Conservation (phyloP, 1,140 invertebrate genomes). For the Trachelipus rathkii region DNA sequence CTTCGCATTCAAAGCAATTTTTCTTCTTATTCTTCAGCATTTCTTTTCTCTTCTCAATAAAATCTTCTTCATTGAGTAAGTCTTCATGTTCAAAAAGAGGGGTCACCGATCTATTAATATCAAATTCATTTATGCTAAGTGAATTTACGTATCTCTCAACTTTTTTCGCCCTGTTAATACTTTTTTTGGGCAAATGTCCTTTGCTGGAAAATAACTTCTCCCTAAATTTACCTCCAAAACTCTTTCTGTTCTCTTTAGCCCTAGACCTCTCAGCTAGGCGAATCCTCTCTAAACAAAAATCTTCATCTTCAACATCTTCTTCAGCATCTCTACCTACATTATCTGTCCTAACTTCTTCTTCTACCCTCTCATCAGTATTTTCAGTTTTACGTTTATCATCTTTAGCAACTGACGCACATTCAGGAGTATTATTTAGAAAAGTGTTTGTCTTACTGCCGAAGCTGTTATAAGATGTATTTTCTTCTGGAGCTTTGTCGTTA, state of each 20-base stretch:
- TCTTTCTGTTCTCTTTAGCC: slow-evolving; percentile 28
- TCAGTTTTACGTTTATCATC: neutral
- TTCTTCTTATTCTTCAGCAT: slow-evolving; percentile 22
- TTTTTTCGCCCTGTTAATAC: slow-evolving; percentile 35
- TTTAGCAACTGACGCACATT: neutral
- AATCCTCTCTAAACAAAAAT: neutral
- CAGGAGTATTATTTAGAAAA: neutral
- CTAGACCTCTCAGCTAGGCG: slow-evolving; percentile 8
- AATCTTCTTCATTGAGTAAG: slow-evolving; percentile 32
- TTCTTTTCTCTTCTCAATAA: slow-evolving; percentile 31
- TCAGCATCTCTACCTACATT: neutral
- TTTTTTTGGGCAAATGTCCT: slow-evolving; percentile 34
- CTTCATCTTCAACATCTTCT: neutral
- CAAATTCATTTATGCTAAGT: slow-evolving; percentile 29
- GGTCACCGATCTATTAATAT: slow-evolving; percentile 31
- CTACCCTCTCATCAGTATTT: neutral
- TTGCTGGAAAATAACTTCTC: slow-evolving; percentile 38
- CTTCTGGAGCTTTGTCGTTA: too few relatives aligned
- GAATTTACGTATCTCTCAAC: slow-evolving; percentile 41
- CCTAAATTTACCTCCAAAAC: slow-evolving; percentile 36
- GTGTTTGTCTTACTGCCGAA: neutral
- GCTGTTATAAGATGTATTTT: too few relatives aligned
- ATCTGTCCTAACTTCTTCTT: neutral
- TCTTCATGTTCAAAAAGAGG: slow-evolving; percentile 39
- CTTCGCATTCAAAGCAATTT: slow-evolving; percentile 17